Evolutionary conservation across 1,140 invertebrate genomes (phyloP).

Genomic region (Conus ventricosus): DNA sequence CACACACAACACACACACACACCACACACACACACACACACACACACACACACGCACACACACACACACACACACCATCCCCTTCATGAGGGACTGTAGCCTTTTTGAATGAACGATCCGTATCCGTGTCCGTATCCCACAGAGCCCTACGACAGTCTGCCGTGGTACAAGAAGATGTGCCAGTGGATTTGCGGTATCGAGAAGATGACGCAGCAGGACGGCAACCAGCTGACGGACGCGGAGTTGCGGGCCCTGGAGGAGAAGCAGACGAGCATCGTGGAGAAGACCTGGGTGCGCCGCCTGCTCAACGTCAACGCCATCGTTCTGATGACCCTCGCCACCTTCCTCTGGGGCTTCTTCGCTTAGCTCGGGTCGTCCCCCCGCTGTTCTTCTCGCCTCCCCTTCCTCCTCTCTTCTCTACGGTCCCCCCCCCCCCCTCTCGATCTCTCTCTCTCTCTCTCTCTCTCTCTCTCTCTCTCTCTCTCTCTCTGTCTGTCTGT

Average conservation of each 20-base stretch:
- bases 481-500: too few species aligned
- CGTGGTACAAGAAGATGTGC: slow-evolving; percentile 64
- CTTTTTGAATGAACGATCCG: too few species aligned
- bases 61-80: too few species aligned
- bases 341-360: slow-evolving; percentile 73
- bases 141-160: slow-evolving; percentile 48
- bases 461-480: too few species aligned
- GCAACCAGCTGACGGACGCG: slow-evolving; percentile 51
- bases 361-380: slow-evolving; percentile 42
- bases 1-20: too few species aligned
- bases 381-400: too few species aligned
- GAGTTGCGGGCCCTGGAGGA: slow-evolving; percentile 55
- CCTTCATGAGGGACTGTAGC: too few species aligned
- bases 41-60: slow-evolving; percentile 10
- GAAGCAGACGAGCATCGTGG: slow-evolving; percentile 68
- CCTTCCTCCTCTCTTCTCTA: too few species aligned
- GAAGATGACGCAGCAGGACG: slow-evolving; percentile 49
- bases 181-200: slow-evolving; percentile 73
- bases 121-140: neutral
- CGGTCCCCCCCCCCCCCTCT: too few species aligned
- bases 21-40: too few species aligned
- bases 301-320: slow-evolving; percentile 67
- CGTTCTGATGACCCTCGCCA: slow-evolving; percentile 65
- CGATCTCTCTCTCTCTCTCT: too few species aligned
- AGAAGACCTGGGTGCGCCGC: slow-evolving; percentile 50